Evolutionary conservation across 2,888 invertebrate species (phyloP).

Genomic region (Dolomedes plantarius): DNA sequence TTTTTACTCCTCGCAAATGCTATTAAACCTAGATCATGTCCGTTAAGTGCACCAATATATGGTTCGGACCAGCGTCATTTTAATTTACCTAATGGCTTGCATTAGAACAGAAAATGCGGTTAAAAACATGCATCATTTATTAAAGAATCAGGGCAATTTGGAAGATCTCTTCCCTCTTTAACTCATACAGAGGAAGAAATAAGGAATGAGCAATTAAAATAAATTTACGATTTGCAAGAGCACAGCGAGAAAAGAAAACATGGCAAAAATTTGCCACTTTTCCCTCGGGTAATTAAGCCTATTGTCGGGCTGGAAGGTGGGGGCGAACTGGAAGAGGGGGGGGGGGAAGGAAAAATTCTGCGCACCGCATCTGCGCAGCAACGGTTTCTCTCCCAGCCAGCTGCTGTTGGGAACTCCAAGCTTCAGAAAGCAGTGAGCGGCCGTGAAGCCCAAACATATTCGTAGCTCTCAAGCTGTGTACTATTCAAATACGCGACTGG

Average conservation of each 20-base stretch:
- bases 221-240: slow-evolving; percentile 42
- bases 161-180: not conserved
- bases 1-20: too few relatives aligned
- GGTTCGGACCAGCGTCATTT: not conserved
- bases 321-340: not conserved
- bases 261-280: slow-evolving; percentile 56
- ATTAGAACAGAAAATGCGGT: not conserved
- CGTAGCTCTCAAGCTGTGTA: not conserved
- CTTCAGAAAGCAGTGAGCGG: slow-evolving; percentile 24
- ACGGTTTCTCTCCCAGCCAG: slow-evolving; percentile 25
- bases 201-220: slow-evolving; percentile 33
- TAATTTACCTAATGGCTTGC: not conserved
- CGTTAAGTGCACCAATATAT: not conserved
- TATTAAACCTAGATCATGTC: not conserved
- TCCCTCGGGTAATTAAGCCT: slow-evolving; percentile 55
- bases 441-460: not conserved
- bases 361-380: slow-evolving; percentile 23
- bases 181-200: not conserved
- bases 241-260: slow-evolving; percentile 41
- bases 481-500: not conserved
- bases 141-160: not conserved
- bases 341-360: not conserved
- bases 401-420: slow-evolving; percentile 28
- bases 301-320: slow-evolving; percentile 29
- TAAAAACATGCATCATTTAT: not conserved